Base-by-base conservation (phyloP, 1,140 invertebrate genomes). In the Gonatopus flavifemur region DNA sequence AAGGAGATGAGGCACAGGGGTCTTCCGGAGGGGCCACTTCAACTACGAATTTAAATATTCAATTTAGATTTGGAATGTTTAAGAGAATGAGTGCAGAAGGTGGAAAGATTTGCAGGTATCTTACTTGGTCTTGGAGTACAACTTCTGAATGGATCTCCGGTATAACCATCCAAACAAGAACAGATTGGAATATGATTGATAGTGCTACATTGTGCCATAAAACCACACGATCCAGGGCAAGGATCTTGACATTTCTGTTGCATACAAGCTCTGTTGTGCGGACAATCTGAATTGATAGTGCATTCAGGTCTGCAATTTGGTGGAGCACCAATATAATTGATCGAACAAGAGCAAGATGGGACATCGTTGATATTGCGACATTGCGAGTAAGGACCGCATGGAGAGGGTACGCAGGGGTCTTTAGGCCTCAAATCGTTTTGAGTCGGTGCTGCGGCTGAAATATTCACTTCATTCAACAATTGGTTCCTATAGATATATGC, bases 201-300 rank as follows among this genome's bases (percentile, higher is more conserved):
- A 12, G 67, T 69, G 33, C 60, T 54, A 53, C 70, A 72, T 36
- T 59, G 45, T 16, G 66, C 79, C 58, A 64, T 69, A 40, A 10
- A 13, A 10, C 68, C 70, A 47, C 72, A 73, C 28, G 83, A 82
- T 43, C 84, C 85, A 56, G 79, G 75, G 56, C 86, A 88, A 33
- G 86, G 86, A 71, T 88, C 84, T 16, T 83, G 79, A 63, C 87
- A 89, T 70, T 83, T 86, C 59, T 85, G 79, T 72, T 82, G 85
- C 59, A 86, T 82, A 65, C 87, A 89, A 19, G 86, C 84, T 50
- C 81, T 79, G 59, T 85, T 83, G 57, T 81, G 77, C 16, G 85
- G 81, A 75, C 87, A 89, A 69, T 89, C 83, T 38, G 82, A 82
- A 66, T 87, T 88, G 3, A 85, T 82, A 8, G 86, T 83, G 63